phyloP scores from a whole-genome alignment of 2,888 invertebrate genomes.

The Diaprepes abbreviatus region DNA sequence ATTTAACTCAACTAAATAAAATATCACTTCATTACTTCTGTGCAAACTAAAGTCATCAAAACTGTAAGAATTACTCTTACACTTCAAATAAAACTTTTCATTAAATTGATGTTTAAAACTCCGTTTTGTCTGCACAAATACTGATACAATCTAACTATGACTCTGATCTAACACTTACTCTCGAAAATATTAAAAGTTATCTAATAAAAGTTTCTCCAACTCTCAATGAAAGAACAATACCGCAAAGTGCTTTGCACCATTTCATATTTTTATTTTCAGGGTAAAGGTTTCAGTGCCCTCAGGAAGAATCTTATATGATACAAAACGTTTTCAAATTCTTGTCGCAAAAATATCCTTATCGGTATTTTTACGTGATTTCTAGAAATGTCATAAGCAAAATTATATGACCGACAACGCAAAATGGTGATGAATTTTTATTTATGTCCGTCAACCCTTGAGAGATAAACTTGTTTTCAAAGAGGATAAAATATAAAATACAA shows the following conservation, averaged over 20 bases:
- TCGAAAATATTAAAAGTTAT: constrained; percentile 29
- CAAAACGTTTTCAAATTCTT: too few species aligned
- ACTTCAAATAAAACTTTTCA: too few species aligned
- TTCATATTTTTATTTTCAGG: constrained; percentile 35
- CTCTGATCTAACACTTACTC: too few species aligned
- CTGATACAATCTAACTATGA: too few species aligned
- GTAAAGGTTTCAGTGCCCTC: constrained; percentile 36
- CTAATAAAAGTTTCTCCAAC: constrained; percentile 37
- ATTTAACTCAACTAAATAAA: too few species aligned
- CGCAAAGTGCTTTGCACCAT: constrained; percentile 37
- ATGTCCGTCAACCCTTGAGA: constrained; percentile 17
- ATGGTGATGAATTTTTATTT: constrained; percentile 17
- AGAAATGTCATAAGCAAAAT: background rate
- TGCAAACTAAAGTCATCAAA: too few species aligned
- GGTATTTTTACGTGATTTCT: too few species aligned
- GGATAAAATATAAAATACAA: background rate
- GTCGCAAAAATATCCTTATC: too few species aligned
- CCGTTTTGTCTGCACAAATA: too few species aligned
- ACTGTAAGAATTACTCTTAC: too few species aligned
- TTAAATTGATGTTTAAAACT: too few species aligned
- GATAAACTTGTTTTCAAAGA: background rate
- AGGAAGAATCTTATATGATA: constrained; percentile 12
- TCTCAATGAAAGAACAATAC: constrained; percentile 32
- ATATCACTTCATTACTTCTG: too few species aligned
- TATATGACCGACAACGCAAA: background rate